These are phyloP conservation scores for Callinectes sapidus DNA, from an alignment of 2,888 invertebrate species.

Conservation along the genomic window DNA sequence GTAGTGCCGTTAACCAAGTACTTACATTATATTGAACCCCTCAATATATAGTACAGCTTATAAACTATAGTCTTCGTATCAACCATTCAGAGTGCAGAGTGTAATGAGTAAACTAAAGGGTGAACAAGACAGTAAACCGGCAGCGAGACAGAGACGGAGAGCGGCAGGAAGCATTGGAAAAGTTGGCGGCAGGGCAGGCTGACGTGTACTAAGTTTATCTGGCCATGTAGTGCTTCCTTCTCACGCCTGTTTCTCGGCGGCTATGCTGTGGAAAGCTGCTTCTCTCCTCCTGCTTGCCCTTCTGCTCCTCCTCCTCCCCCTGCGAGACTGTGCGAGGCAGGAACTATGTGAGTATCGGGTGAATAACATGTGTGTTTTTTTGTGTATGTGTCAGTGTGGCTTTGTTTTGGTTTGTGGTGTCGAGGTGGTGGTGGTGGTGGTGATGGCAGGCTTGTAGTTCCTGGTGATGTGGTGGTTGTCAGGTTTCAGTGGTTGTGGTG, in stretches of 20 bases:
- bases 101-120: not conserved
- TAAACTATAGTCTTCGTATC: not conserved
- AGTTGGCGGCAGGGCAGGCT: not conserved
- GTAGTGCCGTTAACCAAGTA: not conserved
- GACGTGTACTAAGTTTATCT: not conserved
- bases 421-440: too few species aligned
- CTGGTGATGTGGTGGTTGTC: too few species aligned
- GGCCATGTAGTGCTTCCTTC: constrained; percentile 1
- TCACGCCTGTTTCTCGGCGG: not conserved
- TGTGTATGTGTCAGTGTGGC: not conserved
- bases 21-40: not conserved
- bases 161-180: not conserved
- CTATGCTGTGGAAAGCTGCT: constrained; percentile 13
- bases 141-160: not conserved
- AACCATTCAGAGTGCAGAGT: not conserved
- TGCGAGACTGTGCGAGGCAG: not conserved
- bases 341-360: not conserved
- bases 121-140: not conserved
- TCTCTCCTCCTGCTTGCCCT: not conserved
- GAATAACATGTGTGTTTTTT: not conserved
- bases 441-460: too few species aligned
- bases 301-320: not conserved
- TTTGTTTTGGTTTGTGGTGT: too few species aligned
- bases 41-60: not conserved
- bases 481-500: too few species aligned